Base-by-base conservation (phyloP, 2,888 invertebrate species). In the Pyrrhosoma nymphula region DNA sequence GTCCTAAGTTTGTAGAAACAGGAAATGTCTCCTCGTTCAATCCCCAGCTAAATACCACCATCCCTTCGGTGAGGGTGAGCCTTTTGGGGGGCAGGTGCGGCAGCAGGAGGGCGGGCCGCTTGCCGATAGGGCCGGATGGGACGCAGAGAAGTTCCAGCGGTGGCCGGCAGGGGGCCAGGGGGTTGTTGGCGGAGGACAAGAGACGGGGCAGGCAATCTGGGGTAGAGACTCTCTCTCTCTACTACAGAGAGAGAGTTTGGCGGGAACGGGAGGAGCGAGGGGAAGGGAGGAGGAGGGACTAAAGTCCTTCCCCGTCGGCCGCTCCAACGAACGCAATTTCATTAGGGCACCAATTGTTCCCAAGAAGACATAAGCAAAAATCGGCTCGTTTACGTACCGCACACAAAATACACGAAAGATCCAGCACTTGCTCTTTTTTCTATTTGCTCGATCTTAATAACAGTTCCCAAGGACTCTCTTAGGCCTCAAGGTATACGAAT, bases 191-290 rank as follows among this genome's bases (percentile, higher is more conserved):
- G n/a, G 69, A 26, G 69, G 69, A 10, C 26, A n/a, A 26, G 26
- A 69, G 69, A 69, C 69, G 69, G 69, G 69, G 26, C 69, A n/a
- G 69, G n/a, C 69, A 69, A 69, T 69, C 69, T 69, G n/a, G 69
- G 26, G 69, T n/a, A 47, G 47, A 47, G n/a, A n/a, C n/a, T n/a
- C n/a, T n/a, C n/a, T n/a, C n/a, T n/a, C n/a, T n/a, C n/a, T n/a
- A n/a, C n/a, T 63, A 23, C 20, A n/a, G 47, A 47, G 47, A 69
- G 69, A 69, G 69, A 26, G 26, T 69, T 47, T 69, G 23, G 23
- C 4, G n/a, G n/a, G n/a, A 8, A 26, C 26, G 3, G n/a, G n/a
- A n/a, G 8, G 4, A n/a, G 10, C 8, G 8, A 47, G 69, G 69
- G 26, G n/a, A 69, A 20, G 69, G 60, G 56, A 63, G n/a, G n/a